These are phyloP conservation scores for Sebastes nivosus DNA, from an alignment of 2,797 vertebrate species.

Conservation along the genomic window DNA sequence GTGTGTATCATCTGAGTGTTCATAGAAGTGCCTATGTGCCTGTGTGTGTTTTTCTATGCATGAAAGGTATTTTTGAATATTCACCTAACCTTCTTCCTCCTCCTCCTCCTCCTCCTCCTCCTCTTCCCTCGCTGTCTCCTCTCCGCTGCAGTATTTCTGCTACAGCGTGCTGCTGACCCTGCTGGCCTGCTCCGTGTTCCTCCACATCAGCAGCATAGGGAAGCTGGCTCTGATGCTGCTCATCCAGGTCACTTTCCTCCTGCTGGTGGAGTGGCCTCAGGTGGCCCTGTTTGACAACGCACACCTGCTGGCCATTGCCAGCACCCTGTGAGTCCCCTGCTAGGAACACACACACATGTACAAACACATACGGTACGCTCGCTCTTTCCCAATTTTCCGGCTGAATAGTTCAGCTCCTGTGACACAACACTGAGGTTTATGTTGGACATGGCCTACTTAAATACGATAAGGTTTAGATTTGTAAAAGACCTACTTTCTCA, in stretches of 20 bases:
- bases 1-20: slow-evolving; percentile 7
- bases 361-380: background rate
- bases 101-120: background rate
- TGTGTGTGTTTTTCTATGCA: slow-evolving; percentile 6
- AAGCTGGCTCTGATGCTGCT: slow-evolving; percentile 93
- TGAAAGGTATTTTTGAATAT: slow-evolving; percentile 23
- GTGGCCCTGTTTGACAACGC: slow-evolving; percentile 93
- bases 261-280: slow-evolving; percentile 92
- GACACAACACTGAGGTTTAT: slow-evolving; percentile 11
- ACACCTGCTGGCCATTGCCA: slow-evolving; percentile 89
- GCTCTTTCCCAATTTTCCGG: slow-evolving; percentile 1
- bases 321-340: slow-evolving; percentile 87
- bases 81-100: slow-evolving; percentile 6
- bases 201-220: slow-evolving; percentile 97
- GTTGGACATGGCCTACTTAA: slow-evolving; percentile 39
- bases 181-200: slow-evolving; percentile 95
- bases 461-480: slow-evolving; percentile 14
- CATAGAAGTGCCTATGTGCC: background rate
- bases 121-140: slow-evolving; percentile 10
- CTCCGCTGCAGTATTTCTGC: slow-evolving; percentile 89
- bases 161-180: slow-evolving; percentile 95
- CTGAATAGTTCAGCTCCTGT: slow-evolving; percentile 11
- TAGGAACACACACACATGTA: background rate
- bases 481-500: slow-evolving; percentile 37
- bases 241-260: slow-evolving; percentile 90